Evolutionary conservation across 2,113 vertebrate species (phyloP), one percentile per base, ranked within the genome.

Genomic region (Chaetura pelagica): DNA sequence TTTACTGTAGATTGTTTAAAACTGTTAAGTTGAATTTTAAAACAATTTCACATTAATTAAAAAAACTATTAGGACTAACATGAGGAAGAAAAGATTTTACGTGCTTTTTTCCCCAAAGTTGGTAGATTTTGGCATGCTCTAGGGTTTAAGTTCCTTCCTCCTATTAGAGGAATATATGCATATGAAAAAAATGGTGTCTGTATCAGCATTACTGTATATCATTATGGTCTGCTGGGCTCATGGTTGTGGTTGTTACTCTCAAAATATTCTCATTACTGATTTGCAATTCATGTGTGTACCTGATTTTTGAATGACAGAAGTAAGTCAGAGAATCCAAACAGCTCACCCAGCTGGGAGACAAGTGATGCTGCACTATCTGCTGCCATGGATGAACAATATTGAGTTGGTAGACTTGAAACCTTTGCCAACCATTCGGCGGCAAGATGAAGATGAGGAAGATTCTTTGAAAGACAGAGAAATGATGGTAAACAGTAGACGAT

Each of bases 341-440:
- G 99, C 99, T 10, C 99, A 99, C 89, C 99, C 99, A 16, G 98
- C 99, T 62, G 99, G 99, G 32, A 98, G 99, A 23, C 99, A 99
- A 75, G 99, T 99, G 46, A 99, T 99, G 99, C 94, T 99, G 84
- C 99, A 99, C 97, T 99, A 99, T 95, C 98, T 99, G 80, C 98
- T 99, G 23, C 99, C 99, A 0, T 99, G 99, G 99, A 99, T 99
- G 99, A 99, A 99, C 98, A 99, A 99, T 40, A 98, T 99, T 67
- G 99, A 99, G 97, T 83, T 99, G 95, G 99, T 99, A 14, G 99
- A 99, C 69, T 96, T 99, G 72, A 99, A 99, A 86, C 98, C 98
- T 67, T 91, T 98, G 96, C 98, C 99, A 34, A 97, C 98, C 13
- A 90, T 95, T 4, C 98, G 98, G 61, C 97, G 98, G 3, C 98